Conservation (phyloP, 2,797 vertebrate genomes). For the Cuculus canorus region DNA sequence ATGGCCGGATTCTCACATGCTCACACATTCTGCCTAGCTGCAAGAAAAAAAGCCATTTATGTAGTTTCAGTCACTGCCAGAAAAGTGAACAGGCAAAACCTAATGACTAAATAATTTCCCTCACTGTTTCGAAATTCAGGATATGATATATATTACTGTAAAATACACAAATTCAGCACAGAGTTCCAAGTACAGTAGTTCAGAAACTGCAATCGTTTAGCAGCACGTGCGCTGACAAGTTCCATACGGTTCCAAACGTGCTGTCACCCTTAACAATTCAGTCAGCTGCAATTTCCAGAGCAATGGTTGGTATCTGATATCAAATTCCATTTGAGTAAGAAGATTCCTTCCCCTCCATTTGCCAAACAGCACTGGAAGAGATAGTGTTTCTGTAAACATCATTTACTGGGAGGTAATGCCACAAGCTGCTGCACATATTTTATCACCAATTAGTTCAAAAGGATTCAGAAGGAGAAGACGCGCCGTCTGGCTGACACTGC, state of each 20-base stretch:
- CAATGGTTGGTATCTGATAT: neutral
- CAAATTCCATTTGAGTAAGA: neutral
- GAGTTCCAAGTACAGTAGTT: neutral
- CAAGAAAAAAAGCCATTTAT: neutral
- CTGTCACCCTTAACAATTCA: neutral
- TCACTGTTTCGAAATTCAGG: neutral
- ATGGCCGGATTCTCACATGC: neutral
- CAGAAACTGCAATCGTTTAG: neutral
- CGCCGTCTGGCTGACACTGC: neutral
- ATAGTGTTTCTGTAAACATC: neutral
- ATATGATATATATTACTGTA: neutral
- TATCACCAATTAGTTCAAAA: neutral
- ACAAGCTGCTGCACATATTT: neutral
- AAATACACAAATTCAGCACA: neutral
- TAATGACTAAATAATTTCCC: neutral
- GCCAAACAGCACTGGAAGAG: neutral
- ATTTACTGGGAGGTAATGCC: neutral
- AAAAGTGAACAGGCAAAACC: neutral
- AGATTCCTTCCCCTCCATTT: neutral
- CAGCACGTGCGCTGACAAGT: neutral
- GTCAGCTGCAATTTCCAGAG: neutral
- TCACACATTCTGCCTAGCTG: neutral
- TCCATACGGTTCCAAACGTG: accelerated
- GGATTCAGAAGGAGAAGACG: neutral
- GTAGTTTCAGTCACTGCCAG: neutral